Evolutionary conservation across 2,888 invertebrate species (phyloP).

Genomic region (Diplolepis rosae): DNA sequence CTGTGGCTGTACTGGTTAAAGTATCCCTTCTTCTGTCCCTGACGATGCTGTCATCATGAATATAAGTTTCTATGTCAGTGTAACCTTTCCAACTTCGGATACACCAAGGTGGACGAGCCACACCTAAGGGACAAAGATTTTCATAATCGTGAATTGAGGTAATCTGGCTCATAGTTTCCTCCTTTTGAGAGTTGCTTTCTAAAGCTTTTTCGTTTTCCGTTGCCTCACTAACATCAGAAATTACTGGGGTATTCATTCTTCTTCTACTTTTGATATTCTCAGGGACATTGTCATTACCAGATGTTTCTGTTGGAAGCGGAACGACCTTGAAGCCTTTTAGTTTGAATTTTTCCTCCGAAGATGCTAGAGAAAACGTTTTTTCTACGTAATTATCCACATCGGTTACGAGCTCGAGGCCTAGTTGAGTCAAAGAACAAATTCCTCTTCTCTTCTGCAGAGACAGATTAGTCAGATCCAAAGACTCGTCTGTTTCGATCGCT

Average conservation of each 20-base stretch:
- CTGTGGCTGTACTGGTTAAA: conserved; percentile 74
- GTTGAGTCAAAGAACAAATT: conserved; percentile 77
- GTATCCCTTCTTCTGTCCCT: conserved; percentile 76
- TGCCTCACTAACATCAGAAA: conserved; percentile 38
- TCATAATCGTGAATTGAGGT: conserved; percentile 81
- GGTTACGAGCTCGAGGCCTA: conserved; percentile 69
- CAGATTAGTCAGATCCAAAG: conserved; percentile 63
- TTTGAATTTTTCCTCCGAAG: conserved; percentile 38
- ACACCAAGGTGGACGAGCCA: conserved; percentile 80
- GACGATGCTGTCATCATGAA: conserved; percentile 79
- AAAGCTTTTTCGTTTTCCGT: conserved; percentile 40
- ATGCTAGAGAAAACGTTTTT: conserved; percentile 39
- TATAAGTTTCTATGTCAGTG: conserved; percentile 79
- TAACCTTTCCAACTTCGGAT: conserved; percentile 80
- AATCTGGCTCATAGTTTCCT: conserved; percentile 74
- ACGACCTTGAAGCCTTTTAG: conserved; percentile 15
- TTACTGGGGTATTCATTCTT: conserved; percentile 52
- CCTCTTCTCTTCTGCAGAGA: conserved; percentile 77
- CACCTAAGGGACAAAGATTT: conserved; percentile 80
- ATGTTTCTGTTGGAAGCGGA: conserved; percentile 11
- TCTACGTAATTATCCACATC: conserved; percentile 52
- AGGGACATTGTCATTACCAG: conserved; percentile 35
- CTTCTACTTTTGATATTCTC: conserved; percentile 52
- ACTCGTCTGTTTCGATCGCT: conserved; percentile 73
- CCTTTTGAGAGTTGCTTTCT: conserved; percentile 53